Evolutionary conservation across 1,140 invertebrate genomes (phyloP).

Genomic region (Drosophila erecta): DNA sequence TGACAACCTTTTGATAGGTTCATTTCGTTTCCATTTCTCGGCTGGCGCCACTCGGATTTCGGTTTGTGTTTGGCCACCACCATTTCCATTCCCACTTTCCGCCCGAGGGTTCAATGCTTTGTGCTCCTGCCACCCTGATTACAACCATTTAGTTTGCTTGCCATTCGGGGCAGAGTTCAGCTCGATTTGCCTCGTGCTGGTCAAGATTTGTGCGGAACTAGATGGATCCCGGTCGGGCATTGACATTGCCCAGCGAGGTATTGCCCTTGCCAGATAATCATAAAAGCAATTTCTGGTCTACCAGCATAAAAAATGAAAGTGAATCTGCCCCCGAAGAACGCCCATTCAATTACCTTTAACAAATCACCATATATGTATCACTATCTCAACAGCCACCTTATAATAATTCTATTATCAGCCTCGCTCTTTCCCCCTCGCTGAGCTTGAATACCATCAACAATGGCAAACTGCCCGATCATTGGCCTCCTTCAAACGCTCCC

Average conservation of each 20-base stretch:
- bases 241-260: conserved; percentile 13
- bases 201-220: conserved; percentile 35
- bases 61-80: conserved; percentile 10
- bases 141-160: conserved; percentile 32
- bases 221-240: conserved; percentile 13
- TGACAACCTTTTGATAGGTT: conserved; percentile 80
- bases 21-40: conserved; percentile 65
- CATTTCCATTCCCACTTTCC: conserved; percentile 8
- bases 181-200: conserved; percentile 28
- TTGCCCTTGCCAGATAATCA: background rate
- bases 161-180: conserved; percentile 31
- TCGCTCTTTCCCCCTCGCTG: conserved; percentile 7
- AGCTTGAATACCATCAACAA: conserved; percentile 20
- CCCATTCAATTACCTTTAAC: conserved; percentile 1
- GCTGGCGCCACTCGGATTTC: conserved; percentile 31
- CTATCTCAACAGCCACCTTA: conserved; percentile 7
- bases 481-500: conserved; percentile 40
- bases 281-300: background rate
- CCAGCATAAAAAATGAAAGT: background rate
- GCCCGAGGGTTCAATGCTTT: conserved; percentile 62
- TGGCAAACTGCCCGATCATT: conserved; percentile 45
- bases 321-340: background rate
- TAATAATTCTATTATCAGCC: conserved; percentile 52
- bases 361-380: conserved; percentile 11
- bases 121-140: conserved; percentile 25